Evolutionary conservation across 2,888 invertebrate genomes (phyloP).

Genomic region (Allygus modestus): DNA sequence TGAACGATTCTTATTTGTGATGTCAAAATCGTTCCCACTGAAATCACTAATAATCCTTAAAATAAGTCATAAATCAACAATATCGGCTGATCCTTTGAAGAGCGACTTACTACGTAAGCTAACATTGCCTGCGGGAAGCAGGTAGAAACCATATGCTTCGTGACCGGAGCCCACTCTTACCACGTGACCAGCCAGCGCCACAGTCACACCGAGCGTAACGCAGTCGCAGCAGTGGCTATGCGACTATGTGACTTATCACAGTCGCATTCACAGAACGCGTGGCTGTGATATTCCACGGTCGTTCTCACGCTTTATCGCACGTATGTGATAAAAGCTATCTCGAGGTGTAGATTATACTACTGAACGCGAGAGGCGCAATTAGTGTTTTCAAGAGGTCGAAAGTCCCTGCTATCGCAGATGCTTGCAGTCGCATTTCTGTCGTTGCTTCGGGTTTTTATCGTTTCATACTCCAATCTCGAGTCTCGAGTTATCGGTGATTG

Average conservation of each 20-base stretch:
- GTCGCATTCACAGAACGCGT: background rate
- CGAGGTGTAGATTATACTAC: background rate
- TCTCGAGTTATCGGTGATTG: background rate
- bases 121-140: too few species aligned
- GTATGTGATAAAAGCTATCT: slow-evolving; percentile 35
- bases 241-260: slow-evolving; percentile 1
- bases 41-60: too few species aligned
- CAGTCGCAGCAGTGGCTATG: too few species aligned
- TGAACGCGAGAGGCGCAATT: background rate
- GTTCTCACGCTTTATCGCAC: slow-evolving; percentile 22
- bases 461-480: background rate
- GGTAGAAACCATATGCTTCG: too few species aligned
- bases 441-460: too few species aligned
- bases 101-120: too few species aligned
- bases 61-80: too few species aligned
- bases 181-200: too few species aligned
- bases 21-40: too few species aligned
- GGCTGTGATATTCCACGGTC: background rate
- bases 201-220: background rate
- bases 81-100: too few species aligned
- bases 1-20: too few species aligned
- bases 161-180: too few species aligned
- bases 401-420: background rate
- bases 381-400: background rate
- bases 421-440: slow-evolving; percentile 6